Percentiles rank a stretch among this genome's conserved stretches.
These are phyloP conservation scores for Gasteruption jaculator DNA, from an alignment of 2,888 invertebrate genomes.

Conservation along the genomic window DNA sequence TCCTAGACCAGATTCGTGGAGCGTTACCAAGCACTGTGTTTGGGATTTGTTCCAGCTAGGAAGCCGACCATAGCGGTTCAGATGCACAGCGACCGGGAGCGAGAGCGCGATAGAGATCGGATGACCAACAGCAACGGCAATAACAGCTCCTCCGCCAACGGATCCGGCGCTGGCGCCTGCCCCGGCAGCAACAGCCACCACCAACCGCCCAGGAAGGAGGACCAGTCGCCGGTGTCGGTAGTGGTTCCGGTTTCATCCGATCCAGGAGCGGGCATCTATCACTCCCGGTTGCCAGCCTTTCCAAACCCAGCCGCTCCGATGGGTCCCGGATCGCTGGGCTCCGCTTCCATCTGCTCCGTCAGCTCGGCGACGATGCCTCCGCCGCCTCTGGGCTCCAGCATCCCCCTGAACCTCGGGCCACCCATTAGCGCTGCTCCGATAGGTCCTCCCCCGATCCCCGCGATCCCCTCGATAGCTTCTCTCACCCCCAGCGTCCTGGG, in stretches of 20 bases:
- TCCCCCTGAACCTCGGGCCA: slow-evolving; percentile 35
- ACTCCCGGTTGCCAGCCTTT: slow-evolving; percentile 35
- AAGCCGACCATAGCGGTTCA: slow-evolving; percentile 58
- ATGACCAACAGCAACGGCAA: slow-evolving; percentile 29
- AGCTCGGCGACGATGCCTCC: slow-evolving; percentile 37
- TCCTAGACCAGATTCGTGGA: slow-evolving; percentile 33
- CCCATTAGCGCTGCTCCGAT: slow-evolving; percentile 35
- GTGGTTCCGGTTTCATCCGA: slow-evolving; percentile 15
- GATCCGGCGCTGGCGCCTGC: slow-evolving; percentile 15
- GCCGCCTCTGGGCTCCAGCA: slow-evolving; percentile 29
- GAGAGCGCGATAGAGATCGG: slow-evolving; percentile 49
- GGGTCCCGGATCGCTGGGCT: slow-evolving; percentile 32
- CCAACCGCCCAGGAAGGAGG: slow-evolving; percentile 38
- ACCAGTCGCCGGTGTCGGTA: slow-evolving; percentile 18
- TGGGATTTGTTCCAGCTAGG: slow-evolving; percentile 60
- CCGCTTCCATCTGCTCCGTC: slow-evolving; percentile 37
- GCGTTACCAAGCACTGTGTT: slow-evolving; percentile 50
- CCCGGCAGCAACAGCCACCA: slow-evolving; percentile 29
- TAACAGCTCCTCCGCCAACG: slow-evolving; percentile 16
- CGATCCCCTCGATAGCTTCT: slow-evolving; percentile 34
- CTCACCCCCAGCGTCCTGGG: slow-evolving; percentile 33
- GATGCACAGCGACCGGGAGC: slow-evolving; percentile 55
- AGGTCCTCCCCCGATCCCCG: slow-evolving; percentile 33
- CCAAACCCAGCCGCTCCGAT: slow-evolving; percentile 36
- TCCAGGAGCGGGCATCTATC: slow-evolving; percentile 32